These are phyloP conservation scores for Epistrophella euchroma DNA, from an alignment of 2,888 invertebrate species.

Conservation along the genomic window DNA sequence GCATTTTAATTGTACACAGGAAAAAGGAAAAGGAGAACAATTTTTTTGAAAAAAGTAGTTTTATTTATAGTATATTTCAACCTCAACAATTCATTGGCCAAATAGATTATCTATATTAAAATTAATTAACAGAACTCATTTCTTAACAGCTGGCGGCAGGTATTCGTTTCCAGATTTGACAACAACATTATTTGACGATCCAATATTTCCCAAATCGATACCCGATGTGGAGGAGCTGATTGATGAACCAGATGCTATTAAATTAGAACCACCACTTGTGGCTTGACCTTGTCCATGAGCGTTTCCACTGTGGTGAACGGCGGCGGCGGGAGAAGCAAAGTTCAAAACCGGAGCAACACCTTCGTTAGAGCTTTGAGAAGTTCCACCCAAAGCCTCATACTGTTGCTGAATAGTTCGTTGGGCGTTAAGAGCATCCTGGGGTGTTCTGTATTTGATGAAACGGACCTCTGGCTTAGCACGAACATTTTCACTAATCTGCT, in stretches of 20 bases:
- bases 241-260: neutral
- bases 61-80: constrained; percentile 16
- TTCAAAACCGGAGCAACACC: constrained; percentile 79
- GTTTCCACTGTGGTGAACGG: neutral
- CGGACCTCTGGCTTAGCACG: constrained; percentile 83
- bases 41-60: neutral
- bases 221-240: neutral
- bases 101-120: neutral
- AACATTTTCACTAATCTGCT: constrained; percentile 78
- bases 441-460: constrained; percentile 83
- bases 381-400: constrained; percentile 80
- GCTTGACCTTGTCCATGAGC: neutral
- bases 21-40: too few species aligned
- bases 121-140: neutral
- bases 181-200: neutral
- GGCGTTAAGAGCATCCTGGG: constrained; percentile 81
- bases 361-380: constrained; percentile 78
- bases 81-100: neutral
- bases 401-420: constrained; percentile 80
- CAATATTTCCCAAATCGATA: neutral
- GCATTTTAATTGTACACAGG: too few species aligned
- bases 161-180: neutral
- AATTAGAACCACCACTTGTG: neutral
- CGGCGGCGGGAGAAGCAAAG: constrained; percentile 32
- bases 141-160: constrained; percentile 26